Evolutionary conservation across 2,797 vertebrate species (phyloP).

Genomic region (Micropoecilia bifurca): DNA sequence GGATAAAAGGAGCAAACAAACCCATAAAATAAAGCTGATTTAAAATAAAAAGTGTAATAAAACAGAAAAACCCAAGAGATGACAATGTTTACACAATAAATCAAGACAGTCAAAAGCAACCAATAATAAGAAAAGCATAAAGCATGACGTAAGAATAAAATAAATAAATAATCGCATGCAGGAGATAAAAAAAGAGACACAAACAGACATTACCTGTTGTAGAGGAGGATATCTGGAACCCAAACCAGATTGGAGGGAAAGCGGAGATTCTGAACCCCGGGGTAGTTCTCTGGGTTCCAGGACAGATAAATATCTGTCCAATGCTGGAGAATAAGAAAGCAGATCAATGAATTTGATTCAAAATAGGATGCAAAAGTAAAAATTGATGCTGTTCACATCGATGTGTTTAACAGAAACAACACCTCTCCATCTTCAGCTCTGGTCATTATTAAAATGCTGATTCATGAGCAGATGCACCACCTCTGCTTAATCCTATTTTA

Average conservation of each 20-base stretch:
- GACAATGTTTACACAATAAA: neutral
- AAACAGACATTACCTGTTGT: constrained; percentile 85
- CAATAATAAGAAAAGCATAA: neutral
- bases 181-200: neutral
- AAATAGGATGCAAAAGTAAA: neutral
- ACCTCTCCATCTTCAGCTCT: neutral
- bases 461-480: neutral
- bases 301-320: constrained; percentile 89
- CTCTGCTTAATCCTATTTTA: constrained; percentile 6
- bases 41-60: neutral
- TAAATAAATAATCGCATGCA: neutral
- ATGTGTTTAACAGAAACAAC: neutral
- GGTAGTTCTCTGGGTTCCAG: constrained; percentile 87
- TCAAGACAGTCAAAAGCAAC: neutral
- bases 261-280: constrained; percentile 88
- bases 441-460: neutral
- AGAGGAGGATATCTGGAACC: constrained; percentile 92
- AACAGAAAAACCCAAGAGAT: neutral
- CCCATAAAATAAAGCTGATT: neutral
- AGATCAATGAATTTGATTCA: neutral
- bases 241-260: constrained; percentile 89
- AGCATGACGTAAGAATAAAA: neutral
- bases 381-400: neutral
- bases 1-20: neutral
- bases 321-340: constrained; percentile 63